Evolutionary conservation across 1,140 invertebrate species (phyloP).

Genomic region (Stenopsyche tienmushanensis): DNA sequence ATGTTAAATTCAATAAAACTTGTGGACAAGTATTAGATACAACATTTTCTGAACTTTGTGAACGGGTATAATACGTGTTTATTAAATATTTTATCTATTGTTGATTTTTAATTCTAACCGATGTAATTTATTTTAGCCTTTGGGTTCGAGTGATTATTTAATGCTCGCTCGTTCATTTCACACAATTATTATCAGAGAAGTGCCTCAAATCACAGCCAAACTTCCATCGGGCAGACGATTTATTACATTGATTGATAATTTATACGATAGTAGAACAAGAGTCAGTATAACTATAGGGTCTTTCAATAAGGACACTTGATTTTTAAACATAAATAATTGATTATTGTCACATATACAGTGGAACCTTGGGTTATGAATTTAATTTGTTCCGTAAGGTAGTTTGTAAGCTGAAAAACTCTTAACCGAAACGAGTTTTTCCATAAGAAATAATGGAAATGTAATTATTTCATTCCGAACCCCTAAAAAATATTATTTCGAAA

Average conservation of each 20-base stretch:
- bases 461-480: too few species aligned
- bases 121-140: conserved; percentile 62
- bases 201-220: conserved; percentile 79
- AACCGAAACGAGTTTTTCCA: too few species aligned
- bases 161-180: conserved; percentile 91
- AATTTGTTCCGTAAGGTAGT: too few species aligned
- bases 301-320: too few species aligned
- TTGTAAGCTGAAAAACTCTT: too few species aligned
- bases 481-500: too few species aligned
- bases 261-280: conserved; percentile 91
- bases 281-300: conserved; percentile 52
- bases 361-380: too few species aligned
- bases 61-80: conserved; percentile 65
- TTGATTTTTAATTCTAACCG: conserved; percentile 19
- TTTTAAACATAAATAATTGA: too few species aligned
- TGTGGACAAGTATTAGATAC: conserved; percentile 91
- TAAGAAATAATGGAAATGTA: too few species aligned
- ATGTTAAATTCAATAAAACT: conserved; percentile 85
- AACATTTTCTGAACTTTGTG: conserved; percentile 88
- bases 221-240: conserved; percentile 87
- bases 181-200: conserved; percentile 87
- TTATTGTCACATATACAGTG: too few species aligned
- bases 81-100: too few species aligned
- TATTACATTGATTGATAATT: conserved; percentile 94
- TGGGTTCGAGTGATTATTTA: conserved; percentile 93